Conservation (phyloP, 2,888 invertebrate species). For the Acrobasis repandana region DNA sequence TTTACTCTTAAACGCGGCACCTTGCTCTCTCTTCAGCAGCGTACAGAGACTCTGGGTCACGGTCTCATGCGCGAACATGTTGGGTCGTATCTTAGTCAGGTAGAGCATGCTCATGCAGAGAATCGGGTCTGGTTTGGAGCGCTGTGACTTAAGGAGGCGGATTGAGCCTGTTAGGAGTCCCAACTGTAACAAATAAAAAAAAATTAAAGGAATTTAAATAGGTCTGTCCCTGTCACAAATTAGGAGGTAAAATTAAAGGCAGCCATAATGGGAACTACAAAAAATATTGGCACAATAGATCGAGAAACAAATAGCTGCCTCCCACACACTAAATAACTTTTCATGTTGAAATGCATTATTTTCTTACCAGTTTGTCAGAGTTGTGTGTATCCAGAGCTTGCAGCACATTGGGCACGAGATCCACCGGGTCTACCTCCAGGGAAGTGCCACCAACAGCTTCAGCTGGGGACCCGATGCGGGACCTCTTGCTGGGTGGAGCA, state of each 20-base stretch:
- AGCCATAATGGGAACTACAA: too few relatives aligned
- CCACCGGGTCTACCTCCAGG: slow-evolving; percentile 90
- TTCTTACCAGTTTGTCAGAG: slow-evolving; percentile 87
- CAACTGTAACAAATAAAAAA: slow-evolving; percentile 71
- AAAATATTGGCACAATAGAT: too few relatives aligned
- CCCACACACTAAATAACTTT: too few relatives aligned
- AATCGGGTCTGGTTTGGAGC: slow-evolving; percentile 92
- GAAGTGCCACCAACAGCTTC: slow-evolving; percentile 80
- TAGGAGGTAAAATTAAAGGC: too few relatives aligned
- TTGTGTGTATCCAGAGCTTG: slow-evolving; percentile 91
- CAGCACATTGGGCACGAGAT: slow-evolving; percentile 88
- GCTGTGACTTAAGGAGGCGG: slow-evolving; percentile 88
- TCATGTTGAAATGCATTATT: neutral
- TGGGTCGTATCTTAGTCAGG: slow-evolving; percentile 90
- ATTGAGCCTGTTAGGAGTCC: slow-evolving; percentile 94
- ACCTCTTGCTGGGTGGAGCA: slow-evolving; percentile 78
- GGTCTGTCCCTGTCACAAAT: too few relatives aligned
- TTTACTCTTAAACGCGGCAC: slow-evolving; percentile 88
- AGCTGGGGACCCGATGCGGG: slow-evolving; percentile 73
- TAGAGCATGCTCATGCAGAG: slow-evolving; percentile 90
- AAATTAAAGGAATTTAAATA: too few relatives aligned
- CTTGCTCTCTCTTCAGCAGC: slow-evolving; percentile 90
- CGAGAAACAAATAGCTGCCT: too few relatives aligned
- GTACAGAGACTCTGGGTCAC: slow-evolving; percentile 91
- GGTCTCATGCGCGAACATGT: slow-evolving; percentile 89